A percentile compares a stretch with the other conserved stretches of the same genome.
Conservation (phyloP, 2,888 invertebrate species). For the Apamea sordens region DNA sequence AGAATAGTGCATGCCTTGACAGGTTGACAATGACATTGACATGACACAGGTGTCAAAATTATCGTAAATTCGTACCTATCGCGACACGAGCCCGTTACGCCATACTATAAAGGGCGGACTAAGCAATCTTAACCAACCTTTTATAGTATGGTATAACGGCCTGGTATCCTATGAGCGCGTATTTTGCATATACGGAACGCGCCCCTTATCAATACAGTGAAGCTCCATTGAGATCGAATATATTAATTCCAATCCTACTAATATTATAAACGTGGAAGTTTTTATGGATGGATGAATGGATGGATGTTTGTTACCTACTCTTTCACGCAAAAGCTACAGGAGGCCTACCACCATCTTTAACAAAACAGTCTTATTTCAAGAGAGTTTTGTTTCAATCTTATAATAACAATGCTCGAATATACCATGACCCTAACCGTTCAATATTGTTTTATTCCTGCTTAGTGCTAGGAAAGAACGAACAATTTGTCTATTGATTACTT, state of each 20-base stretch:
- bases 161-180: not conserved
- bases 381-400: too few species aligned
- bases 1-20: not conserved
- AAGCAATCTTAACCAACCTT: not conserved
- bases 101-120: not conserved
- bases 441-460: too few species aligned
- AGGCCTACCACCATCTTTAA: too few species aligned
- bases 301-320: too few species aligned
- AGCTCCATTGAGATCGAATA: not conserved
- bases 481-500: too few species aligned
- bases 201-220: not conserved
- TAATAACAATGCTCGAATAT: too few species aligned
- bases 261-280: too few species aligned
- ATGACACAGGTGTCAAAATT: constrained; percentile 10
- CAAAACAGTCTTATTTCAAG: too few species aligned
- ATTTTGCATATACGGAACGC: not conserved
- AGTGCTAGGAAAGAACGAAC: too few species aligned
- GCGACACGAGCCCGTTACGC: not conserved
- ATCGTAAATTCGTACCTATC: not conserved
- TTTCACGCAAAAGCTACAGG: too few species aligned
- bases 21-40: not conserved
- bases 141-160: not conserved
- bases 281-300: too few species aligned
- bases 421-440: too few species aligned
- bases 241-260: not conserved